phyloP scores from a whole-genome alignment of 2,888 invertebrate genomes.

The Lamellibrachia columna region DNA sequence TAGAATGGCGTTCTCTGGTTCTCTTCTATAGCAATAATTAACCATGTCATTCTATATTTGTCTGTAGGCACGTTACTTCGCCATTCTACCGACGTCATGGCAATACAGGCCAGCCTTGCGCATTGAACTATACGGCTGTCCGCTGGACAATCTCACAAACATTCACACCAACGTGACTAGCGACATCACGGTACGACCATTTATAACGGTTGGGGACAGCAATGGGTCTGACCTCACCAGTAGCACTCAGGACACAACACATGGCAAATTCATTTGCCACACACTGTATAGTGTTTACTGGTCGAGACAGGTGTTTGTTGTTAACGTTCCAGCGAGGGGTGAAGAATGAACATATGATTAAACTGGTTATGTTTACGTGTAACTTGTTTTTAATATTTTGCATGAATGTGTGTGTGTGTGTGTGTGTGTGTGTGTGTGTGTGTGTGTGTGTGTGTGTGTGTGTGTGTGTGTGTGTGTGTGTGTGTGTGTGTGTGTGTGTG shows the following conservation, averaged over 20 bases:
- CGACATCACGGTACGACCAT: not conserved
- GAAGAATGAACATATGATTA: too few relatives aligned
- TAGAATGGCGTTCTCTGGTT: not conserved
- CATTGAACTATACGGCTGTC: conserved; percentile 10
- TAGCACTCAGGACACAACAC: not conserved
- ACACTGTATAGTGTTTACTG: not conserved
- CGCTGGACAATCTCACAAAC: not conserved
- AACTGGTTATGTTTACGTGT: too few relatives aligned
- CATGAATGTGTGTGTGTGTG: not conserved
- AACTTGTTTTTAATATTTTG: too few relatives aligned
- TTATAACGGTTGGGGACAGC: not conserved
- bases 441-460: not conserved
- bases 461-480: not conserved
- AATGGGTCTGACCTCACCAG: not conserved
- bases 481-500: not conserved
- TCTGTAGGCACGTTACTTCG: not conserved
- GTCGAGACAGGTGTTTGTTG: not conserved
- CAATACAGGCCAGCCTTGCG: not conserved
- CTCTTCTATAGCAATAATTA: not conserved
- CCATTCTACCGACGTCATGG: not conserved
- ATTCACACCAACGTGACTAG: not conserved
- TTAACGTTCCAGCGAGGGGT: too few relatives aligned
- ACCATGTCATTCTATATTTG: not conserved
- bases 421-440: not conserved
- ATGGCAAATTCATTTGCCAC: not conserved